These are phyloP conservation scores for Alectura lathami DNA, from an alignment of 2,113 vertebrate genomes.

Conservation along the genomic window DNA sequence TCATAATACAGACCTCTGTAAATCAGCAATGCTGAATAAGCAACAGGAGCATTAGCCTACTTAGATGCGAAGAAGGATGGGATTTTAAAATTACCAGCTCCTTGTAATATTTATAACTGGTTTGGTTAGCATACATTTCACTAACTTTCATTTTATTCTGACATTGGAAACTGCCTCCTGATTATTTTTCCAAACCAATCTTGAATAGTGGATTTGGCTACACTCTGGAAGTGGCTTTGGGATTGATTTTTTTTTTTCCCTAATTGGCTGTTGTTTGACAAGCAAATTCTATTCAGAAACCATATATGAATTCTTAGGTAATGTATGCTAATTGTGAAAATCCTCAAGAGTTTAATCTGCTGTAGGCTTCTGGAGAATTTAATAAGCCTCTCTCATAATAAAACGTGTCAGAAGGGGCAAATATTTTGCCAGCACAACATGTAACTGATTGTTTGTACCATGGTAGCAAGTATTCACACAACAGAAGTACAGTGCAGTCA, in stretches of 20 bases:
- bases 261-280: conserved; percentile 32
- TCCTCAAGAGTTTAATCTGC: conserved; percentile 49
- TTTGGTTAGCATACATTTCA: conserved; percentile 25
- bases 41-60: conserved; percentile 55
- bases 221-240: conserved; percentile 9
- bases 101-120: conserved; percentile 40
- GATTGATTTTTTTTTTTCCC: background rate
- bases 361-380: conserved; percentile 50
- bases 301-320: conserved; percentile 36
- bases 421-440: conserved; percentile 65
- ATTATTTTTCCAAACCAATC: background rate
- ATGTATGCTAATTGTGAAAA: conserved; percentile 57
- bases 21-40: conserved; percentile 64
- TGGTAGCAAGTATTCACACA: background rate
- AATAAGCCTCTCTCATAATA: conserved; percentile 50
- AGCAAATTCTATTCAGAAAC: conserved; percentile 34
- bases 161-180: background rate
- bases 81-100: conserved; percentile 48
- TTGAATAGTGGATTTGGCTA: background rate
- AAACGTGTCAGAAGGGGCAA: conserved; percentile 59
- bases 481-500: conserved; percentile 27
- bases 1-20: conserved; percentile 8
- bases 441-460: conserved; percentile 37
- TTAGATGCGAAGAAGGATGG: conserved; percentile 56
- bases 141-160: conserved; percentile 36